A percentile compares a stretch with the other conserved stretches of the same genome.
phyloP scores from a whole-genome alignment of 2,113 vertebrate genomes.

The Tapirus terrestris region DNA sequence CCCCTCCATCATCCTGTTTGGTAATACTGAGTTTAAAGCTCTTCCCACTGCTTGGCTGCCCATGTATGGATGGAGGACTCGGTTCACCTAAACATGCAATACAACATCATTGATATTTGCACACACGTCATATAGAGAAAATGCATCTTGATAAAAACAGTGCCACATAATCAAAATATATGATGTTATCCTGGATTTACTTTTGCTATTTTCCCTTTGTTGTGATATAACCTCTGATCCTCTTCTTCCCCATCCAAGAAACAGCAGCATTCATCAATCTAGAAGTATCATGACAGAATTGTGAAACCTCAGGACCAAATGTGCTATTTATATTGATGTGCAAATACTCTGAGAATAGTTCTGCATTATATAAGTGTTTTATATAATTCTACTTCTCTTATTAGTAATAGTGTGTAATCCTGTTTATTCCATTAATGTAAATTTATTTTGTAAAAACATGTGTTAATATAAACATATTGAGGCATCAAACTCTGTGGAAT shows the following conservation, averaged over 20 bases:
- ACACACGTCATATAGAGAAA: not conserved
- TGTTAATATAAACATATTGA: not conserved
- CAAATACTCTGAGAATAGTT: not conserved
- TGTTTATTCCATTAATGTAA: not conserved
- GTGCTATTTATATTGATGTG: not conserved
- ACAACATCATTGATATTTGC: not conserved
- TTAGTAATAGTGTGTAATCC: not conserved
- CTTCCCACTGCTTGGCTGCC: conserved; percentile 95
- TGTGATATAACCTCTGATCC: not conserved
- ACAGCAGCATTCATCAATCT: not conserved
- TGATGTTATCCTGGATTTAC: not conserved
- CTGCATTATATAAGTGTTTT: not conserved
- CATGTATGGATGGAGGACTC: conserved; percentile 96
- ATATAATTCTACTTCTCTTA: not conserved
- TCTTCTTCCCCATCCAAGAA: not conserved
- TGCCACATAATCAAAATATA: not conserved
- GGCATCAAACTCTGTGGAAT: not conserved
- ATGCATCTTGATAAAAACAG: not conserved
- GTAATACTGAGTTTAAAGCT: conserved; percentile 96
- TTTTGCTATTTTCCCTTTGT: not conserved
- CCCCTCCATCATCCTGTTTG: conserved; percentile 98
- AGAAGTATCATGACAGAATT: not conserved
- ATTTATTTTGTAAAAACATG: not conserved
- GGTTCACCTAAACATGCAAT: conserved; percentile 91
- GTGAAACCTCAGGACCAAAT: not conserved